These are phyloP conservation scores for Intellagama lesueurii DNA, from an alignment of 2,797 vertebrate species.

Conservation along the genomic window DNA sequence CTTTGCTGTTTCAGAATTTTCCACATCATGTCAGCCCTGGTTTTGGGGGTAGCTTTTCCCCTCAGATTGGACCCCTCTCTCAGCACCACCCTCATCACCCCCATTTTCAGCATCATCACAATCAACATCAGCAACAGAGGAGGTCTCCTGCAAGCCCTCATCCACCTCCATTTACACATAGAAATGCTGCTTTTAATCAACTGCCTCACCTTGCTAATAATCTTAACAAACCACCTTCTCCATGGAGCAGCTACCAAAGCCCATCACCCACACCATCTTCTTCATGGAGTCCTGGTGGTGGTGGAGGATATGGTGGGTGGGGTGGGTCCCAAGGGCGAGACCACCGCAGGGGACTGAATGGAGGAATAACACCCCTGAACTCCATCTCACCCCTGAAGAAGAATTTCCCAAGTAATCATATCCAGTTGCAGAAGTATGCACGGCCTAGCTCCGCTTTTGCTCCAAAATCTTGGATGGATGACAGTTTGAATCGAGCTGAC, in stretches of 20 bases:
- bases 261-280: constrained; percentile 94
- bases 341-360: constrained; percentile 92
- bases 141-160: constrained; percentile 96
- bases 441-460: constrained; percentile 94
- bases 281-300: constrained; percentile 94
- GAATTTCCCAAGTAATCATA: constrained; percentile 97
- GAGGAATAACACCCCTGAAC: constrained; percentile 93
- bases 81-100: constrained; percentile 97
- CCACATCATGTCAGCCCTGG: constrained; percentile 95
- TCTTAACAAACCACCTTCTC: constrained; percentile 95
- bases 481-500: constrained; percentile 92
- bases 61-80: constrained; percentile 95
- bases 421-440: constrained; percentile 96
- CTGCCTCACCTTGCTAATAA: constrained; percentile 94
- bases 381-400: constrained; percentile 98
- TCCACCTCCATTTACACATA: constrained; percentile 92
- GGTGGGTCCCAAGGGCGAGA: constrained; percentile 96
- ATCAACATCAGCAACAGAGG: constrained; percentile 95
- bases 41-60: constrained; percentile 96
- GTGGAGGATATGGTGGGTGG: constrained; percentile 95
- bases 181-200: constrained; percentile 96
- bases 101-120: constrained; percentile 95
- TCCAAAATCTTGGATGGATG: constrained; percentile 98
- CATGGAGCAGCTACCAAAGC: constrained; percentile 99
- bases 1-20: constrained; percentile 98